phyloP scores from a whole-genome alignment of 2,888 invertebrate species.

The Argynnis bischoffii region DNA sequence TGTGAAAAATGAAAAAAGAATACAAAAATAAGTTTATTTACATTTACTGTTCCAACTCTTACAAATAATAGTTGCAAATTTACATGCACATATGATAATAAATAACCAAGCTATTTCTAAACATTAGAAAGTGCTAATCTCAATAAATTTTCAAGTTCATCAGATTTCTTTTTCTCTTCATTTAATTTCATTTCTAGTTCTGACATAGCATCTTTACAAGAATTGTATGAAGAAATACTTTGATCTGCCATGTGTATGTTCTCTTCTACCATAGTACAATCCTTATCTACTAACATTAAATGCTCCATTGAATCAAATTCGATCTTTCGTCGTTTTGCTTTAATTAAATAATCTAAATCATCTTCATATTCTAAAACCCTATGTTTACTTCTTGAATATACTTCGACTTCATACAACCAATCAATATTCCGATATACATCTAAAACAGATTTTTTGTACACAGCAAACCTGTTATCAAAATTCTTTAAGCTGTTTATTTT shows the following conservation, averaged over 20 bases:
- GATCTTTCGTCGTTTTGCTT: conserved; percentile 71
- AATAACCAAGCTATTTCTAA: conserved; percentile 25
- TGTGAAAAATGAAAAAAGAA: no score
- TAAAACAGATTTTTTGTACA: conserved; percentile 81
- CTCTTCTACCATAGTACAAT: conserved; percentile 63
- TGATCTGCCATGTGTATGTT: conserved; percentile 60
- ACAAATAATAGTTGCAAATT: background rate
- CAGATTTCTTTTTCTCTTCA: conserved; percentile 68
- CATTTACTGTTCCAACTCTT: background rate
- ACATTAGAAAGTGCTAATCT: conserved; percentile 67
- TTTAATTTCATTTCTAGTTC: conserved; percentile 76
- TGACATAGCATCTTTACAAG: conserved; percentile 65
- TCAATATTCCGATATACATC: conserved; percentile 77
- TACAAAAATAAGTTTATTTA: conserved; percentile 5
- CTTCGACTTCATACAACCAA: conserved; percentile 82
- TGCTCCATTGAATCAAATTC: conserved; percentile 63
- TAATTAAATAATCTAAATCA: conserved; percentile 62
- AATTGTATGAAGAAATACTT: conserved; percentile 59
- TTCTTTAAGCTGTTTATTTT: conserved; percentile 75
- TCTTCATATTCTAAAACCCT: conserved; percentile 65
- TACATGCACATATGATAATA: conserved; percentile 11
- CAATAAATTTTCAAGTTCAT: conserved; percentile 74
- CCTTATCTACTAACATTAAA: conserved; percentile 71
- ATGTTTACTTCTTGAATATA: conserved; percentile 62
- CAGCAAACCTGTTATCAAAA: conserved; percentile 74